These are phyloP conservation scores for Apomyelois bistriatella DNA, from an alignment of 2,888 invertebrate genomes.

Conservation along the genomic window DNA sequence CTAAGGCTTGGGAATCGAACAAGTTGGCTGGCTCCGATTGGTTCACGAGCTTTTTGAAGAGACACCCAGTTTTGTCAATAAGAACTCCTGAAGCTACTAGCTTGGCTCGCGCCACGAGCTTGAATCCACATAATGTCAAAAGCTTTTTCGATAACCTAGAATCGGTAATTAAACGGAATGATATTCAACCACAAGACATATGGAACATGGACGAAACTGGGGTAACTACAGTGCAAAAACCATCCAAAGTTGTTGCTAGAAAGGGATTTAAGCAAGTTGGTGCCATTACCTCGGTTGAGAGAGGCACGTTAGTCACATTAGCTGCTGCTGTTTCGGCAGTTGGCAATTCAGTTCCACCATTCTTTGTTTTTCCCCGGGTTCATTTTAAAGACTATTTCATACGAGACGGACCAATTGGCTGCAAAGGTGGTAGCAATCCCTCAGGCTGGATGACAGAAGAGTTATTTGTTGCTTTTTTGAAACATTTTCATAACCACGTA, in stretches of 20 bases:
- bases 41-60: conserved; percentile 8
- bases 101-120: conserved; percentile 17
- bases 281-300: neutral
- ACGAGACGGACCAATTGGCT: conserved; percentile 9
- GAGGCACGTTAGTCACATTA: neutral
- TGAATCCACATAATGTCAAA: conserved; percentile 20
- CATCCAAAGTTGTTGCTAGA: conserved; percentile 7
- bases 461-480: conserved; percentile 7
- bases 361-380: conserved; percentile 14
- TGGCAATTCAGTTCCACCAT: conserved; percentile 10
- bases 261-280: neutral
- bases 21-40: conserved; percentile 13
- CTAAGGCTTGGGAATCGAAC: neutral
- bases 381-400: conserved; percentile 9
- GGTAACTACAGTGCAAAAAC: conserved; percentile 20
- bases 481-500: conserved; percentile 4
- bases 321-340: neutral
- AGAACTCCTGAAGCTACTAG: conserved; percentile 14
- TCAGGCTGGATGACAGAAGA: conserved; percentile 14
- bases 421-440: conserved; percentile 10
- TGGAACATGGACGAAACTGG: no score
- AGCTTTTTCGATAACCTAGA: conserved; percentile 19
- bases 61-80: conserved; percentile 13
- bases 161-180: conserved; percentile 17
- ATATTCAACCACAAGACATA: conserved; percentile 17